Base-by-base conservation (phyloP, 1,140 invertebrate species). In the Seison nebaliae region DNA sequence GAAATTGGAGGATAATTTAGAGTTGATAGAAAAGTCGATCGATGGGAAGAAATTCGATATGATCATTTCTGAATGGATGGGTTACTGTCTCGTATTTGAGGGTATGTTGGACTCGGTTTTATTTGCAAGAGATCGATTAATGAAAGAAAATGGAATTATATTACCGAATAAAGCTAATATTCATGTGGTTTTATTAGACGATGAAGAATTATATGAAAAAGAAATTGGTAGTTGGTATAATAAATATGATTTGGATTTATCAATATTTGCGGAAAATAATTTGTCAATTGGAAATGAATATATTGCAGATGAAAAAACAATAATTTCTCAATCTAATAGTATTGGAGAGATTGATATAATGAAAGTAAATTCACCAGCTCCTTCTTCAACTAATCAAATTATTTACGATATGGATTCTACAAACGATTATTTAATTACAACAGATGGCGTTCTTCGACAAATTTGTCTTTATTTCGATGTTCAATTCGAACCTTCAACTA, bases 1-100 rank as follows among this genome's bases (percentile, higher is more conserved):
- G 5, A 96, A 96, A 68, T 84, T 98, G 46, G 88, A 98, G 62
- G 88, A 96, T 63, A 21, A 20, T 3, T 79, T 96, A 28, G 74
- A 77, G 41, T 57, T 96, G 41, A 81, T 83, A 5, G 84, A 94
- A 58, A 68, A 67, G 16, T 21, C 16, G 22, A 3, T 20, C 2
- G 22, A 2, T 17, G 22, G 3, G 19, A 11, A 35, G 2, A 45
- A 54, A 39, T 52, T 59, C 1, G 57, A 60, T 40, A 44, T 59
- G 18, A 53, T 60, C 12, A 47, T 60, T 17, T 57, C 54, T 2
- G 58, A 60, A 46, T 60, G 58, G 58, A 60, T 60, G 58, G 58
- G 58, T 5, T 60, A 59, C 38, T 59, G 57, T 42, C 44, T 60
- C 4, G 43, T 60, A 31, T 60, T 59, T 49, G 58, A 60, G 43